Evolutionary conservation across 2,797 vertebrate species (phyloP).

Genomic region (Mormyrops boulengeri): DNA sequence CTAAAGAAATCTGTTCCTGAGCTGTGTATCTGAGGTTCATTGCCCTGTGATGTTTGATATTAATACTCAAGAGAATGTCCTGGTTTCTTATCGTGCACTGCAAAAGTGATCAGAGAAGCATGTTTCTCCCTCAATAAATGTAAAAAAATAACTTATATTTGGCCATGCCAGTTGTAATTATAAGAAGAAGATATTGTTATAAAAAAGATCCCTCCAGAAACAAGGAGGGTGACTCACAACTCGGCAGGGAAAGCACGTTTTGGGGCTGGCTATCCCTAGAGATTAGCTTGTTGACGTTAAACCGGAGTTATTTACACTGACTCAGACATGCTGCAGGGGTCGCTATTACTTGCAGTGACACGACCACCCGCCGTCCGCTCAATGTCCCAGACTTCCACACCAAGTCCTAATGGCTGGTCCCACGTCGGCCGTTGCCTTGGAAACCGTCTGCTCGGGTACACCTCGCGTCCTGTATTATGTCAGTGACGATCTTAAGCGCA

Average conservation of each 20-base stretch:
- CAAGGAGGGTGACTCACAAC: background rate
- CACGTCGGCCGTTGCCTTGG: background rate
- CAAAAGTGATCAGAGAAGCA: background rate
- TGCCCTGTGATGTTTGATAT: background rate
- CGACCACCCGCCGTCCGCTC: slow-evolving; percentile 1
- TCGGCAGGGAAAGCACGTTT: background rate
- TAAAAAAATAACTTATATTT: slow-evolving; percentile 2
- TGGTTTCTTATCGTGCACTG: background rate
- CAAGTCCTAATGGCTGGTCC: background rate
- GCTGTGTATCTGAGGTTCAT: background rate
- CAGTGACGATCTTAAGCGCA: background rate
- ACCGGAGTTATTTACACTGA: slow-evolving; percentile 2
- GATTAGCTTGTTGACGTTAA: background rate
- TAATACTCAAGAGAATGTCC: background rate
- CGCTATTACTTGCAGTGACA: background rate
- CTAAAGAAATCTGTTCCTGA: background rate
- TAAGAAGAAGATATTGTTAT: background rate
- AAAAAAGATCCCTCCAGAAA: background rate
- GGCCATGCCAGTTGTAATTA: background rate
- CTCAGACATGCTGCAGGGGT: background rate
- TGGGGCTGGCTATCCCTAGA: background rate
- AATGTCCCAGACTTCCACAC: background rate
- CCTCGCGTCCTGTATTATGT: background rate
- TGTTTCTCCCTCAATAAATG: slow-evolving; percentile 4
- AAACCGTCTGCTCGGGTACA: background rate